Evolutionary conservation across 2,113 vertebrate species (phyloP).

Genomic region (Eira barbara): DNA sequence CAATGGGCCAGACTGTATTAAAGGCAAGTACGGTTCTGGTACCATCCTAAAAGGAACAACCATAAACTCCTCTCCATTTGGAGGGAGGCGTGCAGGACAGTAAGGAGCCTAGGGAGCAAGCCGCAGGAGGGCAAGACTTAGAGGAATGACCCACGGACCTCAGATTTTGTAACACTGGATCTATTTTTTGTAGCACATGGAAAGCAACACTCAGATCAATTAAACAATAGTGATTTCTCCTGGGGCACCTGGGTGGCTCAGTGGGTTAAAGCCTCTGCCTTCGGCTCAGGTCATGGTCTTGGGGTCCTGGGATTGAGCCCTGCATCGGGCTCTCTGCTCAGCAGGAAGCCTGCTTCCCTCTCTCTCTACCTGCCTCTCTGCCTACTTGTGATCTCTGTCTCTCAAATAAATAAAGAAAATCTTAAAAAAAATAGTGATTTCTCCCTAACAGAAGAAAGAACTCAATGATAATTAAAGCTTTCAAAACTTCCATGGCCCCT

Average conservation of each 20-base stretch:
- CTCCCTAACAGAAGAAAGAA: neutral
- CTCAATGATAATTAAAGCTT: neutral
- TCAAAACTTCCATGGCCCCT: neutral
- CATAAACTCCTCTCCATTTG: neutral
- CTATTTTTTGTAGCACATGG: neutral
- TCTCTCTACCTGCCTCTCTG: no score
- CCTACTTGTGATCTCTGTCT: no score
- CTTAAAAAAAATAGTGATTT: neutral
- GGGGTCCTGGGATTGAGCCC: no score
- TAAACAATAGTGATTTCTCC: neutral
- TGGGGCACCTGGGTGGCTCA: no score
- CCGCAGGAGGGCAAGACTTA: fast-evolving
- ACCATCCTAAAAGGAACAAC: neutral
- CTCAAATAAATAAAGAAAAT: no score
- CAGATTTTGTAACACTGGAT: neutral
- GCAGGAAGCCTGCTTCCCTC: no score
- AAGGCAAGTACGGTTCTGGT: neutral
- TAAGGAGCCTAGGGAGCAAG: neutral
- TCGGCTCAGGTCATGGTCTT: no score
- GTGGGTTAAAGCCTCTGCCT: no score
- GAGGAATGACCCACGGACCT: fast-evolving
- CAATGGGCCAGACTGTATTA: neutral
- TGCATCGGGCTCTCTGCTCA: no score
- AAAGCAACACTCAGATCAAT: neutral
- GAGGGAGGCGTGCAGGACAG: neutral